Conservation (phyloP, 2,113 vertebrate genomes). For the Anoura caudifer region DNA sequence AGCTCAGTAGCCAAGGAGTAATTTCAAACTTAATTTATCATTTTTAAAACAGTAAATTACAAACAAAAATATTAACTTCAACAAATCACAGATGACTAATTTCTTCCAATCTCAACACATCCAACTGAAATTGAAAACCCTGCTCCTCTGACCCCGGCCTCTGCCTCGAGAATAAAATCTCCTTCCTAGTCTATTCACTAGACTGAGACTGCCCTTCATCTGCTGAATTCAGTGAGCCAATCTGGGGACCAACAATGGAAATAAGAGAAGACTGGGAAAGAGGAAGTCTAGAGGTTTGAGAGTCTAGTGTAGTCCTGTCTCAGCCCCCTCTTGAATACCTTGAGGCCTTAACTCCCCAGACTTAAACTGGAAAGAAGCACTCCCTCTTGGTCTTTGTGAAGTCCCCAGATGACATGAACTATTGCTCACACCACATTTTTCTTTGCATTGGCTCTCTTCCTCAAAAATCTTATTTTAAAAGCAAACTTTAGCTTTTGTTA, state of each 20-base stretch:
- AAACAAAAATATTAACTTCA: background rate
- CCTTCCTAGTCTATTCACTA: background rate
- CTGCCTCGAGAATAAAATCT: background rate
- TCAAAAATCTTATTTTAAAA: background rate
- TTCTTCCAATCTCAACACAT: background rate
- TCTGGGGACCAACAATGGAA: background rate
- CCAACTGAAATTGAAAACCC: background rate
- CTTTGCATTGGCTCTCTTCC: background rate
- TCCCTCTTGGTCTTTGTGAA: background rate
- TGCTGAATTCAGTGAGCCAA: background rate
- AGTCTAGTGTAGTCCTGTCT: background rate
- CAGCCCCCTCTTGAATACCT: background rate
- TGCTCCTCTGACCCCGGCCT: background rate
- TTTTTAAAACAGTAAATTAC: background rate
- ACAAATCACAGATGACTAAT: background rate
- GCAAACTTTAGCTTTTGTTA: background rate
- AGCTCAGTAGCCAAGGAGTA: background rate
- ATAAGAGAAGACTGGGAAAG: background rate
- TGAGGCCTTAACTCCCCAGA: background rate
- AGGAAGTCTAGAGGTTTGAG: background rate
- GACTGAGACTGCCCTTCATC: background rate
- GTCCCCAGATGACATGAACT: background rate
- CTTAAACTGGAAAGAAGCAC: background rate
- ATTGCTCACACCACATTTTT: background rate
- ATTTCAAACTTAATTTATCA: background rate